Base-by-base conservation (phyloP, 2,113 vertebrate genomes). In the Amphilophus citrinellus region DNA sequence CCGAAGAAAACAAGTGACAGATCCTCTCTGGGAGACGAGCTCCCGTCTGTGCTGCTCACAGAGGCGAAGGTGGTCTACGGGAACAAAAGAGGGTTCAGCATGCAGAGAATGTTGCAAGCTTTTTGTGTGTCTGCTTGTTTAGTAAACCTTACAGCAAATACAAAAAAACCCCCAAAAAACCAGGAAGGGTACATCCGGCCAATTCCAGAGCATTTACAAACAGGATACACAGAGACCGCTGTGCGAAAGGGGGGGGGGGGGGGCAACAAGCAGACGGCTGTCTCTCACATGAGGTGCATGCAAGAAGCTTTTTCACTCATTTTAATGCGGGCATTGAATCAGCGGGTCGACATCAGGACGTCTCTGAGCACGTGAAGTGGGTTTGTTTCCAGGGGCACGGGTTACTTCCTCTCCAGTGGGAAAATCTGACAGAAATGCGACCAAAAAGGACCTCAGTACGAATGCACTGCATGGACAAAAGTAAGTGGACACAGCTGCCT, bases 221-320 rank as follows among this genome's bases (percentile, higher is more conserved):
- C 32, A 86, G 90, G 88, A 93, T 85, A 80, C 85, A 91, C 76
- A 87, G 30, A 53, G 88, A 92, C 76, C 83, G 86, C 84, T 68
- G 59, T 61, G 83, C 85, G 87, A 82, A 77, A 77, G 24, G 24
- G 24, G 22, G 22, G 22, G 22, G 22, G 22, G 24, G 85, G 86
- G 88, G 89, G 88, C 90, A 79, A 89, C 80, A 78, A 85, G 91
- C 87, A 83, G 76, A 89, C 56, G 56, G 53, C n/a, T 47, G 80
- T 78, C 57, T 87, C 89, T 89, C n/a, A 90, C 87, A 86, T 83
- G 92, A 88, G 84, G 53, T 42, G 85, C 95, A 96, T 95, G 95
- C 95, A 92, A 92, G 91, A 91, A 89, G 87, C 50, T 47, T 80
- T 83, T 79, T 84, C 50, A 66, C 42, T 66, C 35, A 65, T 65